Percentiles rank a stretch among this genome's conserved stretches.
phyloP scores from a whole-genome alignment of 1,140 invertebrate species.

The Drosophila suzukii region DNA sequence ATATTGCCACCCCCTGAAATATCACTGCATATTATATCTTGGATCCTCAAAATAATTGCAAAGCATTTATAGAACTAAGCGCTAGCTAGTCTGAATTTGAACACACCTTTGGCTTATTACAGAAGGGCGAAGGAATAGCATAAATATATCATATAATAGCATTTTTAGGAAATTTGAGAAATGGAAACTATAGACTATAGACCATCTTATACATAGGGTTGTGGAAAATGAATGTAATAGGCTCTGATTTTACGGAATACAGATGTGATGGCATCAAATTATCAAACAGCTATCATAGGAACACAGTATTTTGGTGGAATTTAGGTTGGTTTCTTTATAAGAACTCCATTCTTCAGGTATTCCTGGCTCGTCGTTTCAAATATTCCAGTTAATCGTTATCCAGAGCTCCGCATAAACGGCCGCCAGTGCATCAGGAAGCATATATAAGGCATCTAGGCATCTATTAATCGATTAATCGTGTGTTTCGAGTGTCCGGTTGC shows the following conservation, averaged over 20 bases:
- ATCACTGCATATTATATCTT: too few species aligned
- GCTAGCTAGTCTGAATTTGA: not conserved
- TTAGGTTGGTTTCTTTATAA: not conserved
- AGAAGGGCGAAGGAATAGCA: too few species aligned
- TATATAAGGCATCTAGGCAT: not conserved
- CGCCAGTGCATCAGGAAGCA: constrained; percentile 7
- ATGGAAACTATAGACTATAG: not conserved
- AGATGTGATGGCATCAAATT: not conserved
- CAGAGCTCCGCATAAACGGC: constrained; percentile 20
- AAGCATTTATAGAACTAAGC: too few species aligned
- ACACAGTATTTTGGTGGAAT: not conserved
- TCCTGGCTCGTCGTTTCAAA: not conserved
- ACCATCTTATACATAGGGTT: not conserved
- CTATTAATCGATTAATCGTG: constrained; percentile 42
- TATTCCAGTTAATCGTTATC: not conserved
- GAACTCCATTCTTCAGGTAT: not conserved
- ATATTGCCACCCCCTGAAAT: not conserved
- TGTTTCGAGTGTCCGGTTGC: constrained; percentile 39
- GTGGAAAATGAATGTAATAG: not conserved
- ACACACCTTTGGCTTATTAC: not conserved
- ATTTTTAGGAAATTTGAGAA: not conserved
- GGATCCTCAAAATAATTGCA: not conserved
- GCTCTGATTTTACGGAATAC: not conserved
- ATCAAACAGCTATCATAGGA: too few species aligned
- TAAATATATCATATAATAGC: too few species aligned